Percentiles rank a stretch among this genome's conserved stretches.
Conservation (phyloP, 1,140 invertebrate genomes). For the Macrocentrus cingulum region DNA sequence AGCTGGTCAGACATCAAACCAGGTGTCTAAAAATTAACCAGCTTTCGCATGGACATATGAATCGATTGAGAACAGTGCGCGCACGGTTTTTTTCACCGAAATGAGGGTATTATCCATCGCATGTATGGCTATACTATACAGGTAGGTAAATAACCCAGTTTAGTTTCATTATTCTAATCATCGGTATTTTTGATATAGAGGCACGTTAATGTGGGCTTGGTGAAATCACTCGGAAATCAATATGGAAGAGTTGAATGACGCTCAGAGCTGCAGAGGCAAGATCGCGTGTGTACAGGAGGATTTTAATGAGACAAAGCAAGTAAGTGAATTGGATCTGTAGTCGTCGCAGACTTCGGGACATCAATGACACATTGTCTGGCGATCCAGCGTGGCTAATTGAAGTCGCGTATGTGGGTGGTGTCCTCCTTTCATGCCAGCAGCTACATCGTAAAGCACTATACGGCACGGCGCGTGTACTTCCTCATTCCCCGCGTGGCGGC, state of each 20-base stretch:
- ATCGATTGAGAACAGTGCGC: conserved; percentile 13
- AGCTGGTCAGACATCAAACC: background rate
- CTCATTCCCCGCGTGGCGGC: background rate
- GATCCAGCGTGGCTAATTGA: conserved; percentile 4
- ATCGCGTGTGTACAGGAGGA: background rate
- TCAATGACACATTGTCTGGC: conserved; percentile 18
- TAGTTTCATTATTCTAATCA: conserved; percentile 44
- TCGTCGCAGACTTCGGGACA: background rate
- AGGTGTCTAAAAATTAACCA: conserved; percentile 4
- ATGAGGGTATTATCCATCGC: conserved; percentile 49
- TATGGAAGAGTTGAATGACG: conserved; percentile 31
- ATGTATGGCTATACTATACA: conserved; percentile 24
- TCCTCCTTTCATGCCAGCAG: conserved; percentile 9
- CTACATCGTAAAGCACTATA: background rate
- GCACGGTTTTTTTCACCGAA: conserved; percentile 23
- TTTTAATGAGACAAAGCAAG: too few relatives aligned
- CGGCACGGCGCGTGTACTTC: too few relatives aligned
- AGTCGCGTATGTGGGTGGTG: background rate
- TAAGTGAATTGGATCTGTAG: too few relatives aligned
- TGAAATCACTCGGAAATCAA: conserved; percentile 5
- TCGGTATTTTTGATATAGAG: conserved; percentile 4
- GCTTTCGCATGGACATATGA: conserved; percentile 3
- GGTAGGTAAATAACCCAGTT: conserved; percentile 40
- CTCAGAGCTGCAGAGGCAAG: conserved; percentile 17
- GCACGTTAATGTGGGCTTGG: conserved; percentile 34